These are phyloP conservation scores for Sphaerophoria rueppellii DNA, from an alignment of 2,888 invertebrate genomes.

Conservation along the genomic window DNA sequence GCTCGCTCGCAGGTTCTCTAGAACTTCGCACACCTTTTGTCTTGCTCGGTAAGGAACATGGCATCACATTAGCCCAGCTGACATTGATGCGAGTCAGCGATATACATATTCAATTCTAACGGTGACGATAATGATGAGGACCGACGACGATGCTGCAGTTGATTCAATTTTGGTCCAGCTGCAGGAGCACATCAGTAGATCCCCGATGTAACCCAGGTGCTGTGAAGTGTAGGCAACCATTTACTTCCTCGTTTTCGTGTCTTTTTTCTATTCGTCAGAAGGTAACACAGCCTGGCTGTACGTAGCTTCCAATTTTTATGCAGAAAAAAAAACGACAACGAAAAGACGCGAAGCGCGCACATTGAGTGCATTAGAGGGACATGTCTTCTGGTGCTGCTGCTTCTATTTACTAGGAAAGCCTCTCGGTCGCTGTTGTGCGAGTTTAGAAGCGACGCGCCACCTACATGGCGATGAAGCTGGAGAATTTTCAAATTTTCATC, in stretches of 20 bases:
- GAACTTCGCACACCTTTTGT: slow-evolving; percentile 66
- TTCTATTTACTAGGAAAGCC: slow-evolving; percentile 3
- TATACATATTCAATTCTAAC: slow-evolving; percentile 74
- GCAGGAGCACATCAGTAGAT: slow-evolving; percentile 4
- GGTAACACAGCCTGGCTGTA: background rate
- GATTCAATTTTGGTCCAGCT: slow-evolving; percentile 62
- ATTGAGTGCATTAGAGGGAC: slow-evolving; percentile 73
- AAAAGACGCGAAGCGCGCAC: slow-evolving; percentile 71
- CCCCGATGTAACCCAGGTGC: slow-evolving; percentile 3
- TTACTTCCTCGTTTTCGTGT: slow-evolving; percentile 66
- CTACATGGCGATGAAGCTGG: slow-evolving; percentile 61
- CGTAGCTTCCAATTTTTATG: slow-evolving; percentile 42
- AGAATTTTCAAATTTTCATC: slow-evolving; percentile 72
- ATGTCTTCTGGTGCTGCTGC: slow-evolving; percentile 51
- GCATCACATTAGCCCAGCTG: slow-evolving; percentile 69
- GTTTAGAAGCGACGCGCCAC: slow-evolving; percentile 50
- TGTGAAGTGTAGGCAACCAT: slow-evolving; percentile 43
- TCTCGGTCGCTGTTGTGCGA: slow-evolving; percentile 17
- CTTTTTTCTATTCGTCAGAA: background rate
- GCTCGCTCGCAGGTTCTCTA: slow-evolving; percentile 34
- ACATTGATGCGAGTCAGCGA: slow-evolving; percentile 66
- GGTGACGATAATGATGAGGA: slow-evolving; percentile 60
- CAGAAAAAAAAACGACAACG: slow-evolving; percentile 40
- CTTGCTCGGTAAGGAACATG: slow-evolving; percentile 60
- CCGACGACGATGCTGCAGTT: slow-evolving; percentile 54